Conservation (phyloP, 2,797 vertebrate species). For the Ptychobarbus kaznakovi region DNA sequence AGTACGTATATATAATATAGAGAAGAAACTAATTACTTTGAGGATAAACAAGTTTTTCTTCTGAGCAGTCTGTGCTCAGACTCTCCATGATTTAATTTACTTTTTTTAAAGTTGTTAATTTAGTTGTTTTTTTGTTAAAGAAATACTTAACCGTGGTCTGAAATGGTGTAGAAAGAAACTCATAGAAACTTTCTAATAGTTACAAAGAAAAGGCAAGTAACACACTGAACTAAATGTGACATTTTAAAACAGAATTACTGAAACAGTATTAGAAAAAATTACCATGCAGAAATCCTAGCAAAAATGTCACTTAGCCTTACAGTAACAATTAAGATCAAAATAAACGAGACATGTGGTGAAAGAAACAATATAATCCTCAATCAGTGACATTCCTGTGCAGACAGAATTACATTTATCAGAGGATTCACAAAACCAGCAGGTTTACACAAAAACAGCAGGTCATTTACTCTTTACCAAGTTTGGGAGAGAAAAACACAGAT, state of each 20-base stretch:
- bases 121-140: not conserved
- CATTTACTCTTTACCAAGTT: slow-evolving; percentile 22
- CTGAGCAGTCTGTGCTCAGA: not conserved
- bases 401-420: not conserved
- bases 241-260: not conserved
- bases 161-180: not conserved
- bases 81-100: not conserved
- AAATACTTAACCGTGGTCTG: not conserved
- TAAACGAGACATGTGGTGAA: not conserved
- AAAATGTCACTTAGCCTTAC: not conserved
- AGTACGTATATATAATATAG: not conserved
- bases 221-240: not conserved
- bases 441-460: not conserved
- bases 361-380: slow-evolving; percentile 7
- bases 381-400: not conserved
- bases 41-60: slow-evolving; percentile 1
- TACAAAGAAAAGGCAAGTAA: not conserved
- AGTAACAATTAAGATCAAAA: not conserved
- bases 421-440: not conserved
- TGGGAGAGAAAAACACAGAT: slow-evolving; percentile 9
- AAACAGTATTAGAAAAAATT: not conserved
- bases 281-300: not conserved
- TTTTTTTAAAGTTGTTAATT: not conserved
- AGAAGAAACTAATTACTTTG: not conserved
- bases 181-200: not conserved